Percentiles rank a stretch among this genome's conserved stretches.
Evolutionary conservation across 2,888 invertebrate genomes (phyloP).

Genomic region (Orthosia gracilis): DNA sequence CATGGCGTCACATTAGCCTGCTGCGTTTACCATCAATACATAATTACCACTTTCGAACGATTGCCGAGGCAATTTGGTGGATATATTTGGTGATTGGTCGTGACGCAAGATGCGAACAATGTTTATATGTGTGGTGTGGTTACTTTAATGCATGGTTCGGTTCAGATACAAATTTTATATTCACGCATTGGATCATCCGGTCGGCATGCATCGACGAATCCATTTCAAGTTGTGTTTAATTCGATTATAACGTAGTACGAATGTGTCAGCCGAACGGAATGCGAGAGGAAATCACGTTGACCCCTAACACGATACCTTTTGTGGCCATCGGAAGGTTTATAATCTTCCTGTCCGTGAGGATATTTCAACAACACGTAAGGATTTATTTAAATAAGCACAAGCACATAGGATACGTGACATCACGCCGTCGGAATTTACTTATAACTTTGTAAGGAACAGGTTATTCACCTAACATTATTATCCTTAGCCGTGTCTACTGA

Average conservation of each 20-base stretch:
- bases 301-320: constrained; percentile 86
- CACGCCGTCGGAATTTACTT: constrained; percentile 70
- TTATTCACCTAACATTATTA: constrained; percentile 79
- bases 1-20: constrained; percentile 82
- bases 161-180: constrained; percentile 80
- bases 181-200: constrained; percentile 83
- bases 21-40: constrained; percentile 78
- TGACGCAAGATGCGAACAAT: constrained; percentile 81
- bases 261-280: constrained; percentile 87
- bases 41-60: constrained; percentile 81
- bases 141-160: constrained; percentile 75
- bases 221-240: constrained; percentile 85
- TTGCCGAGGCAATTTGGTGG: constrained; percentile 76
- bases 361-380: constrained; percentile 53
- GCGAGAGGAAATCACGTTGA: constrained; percentile 89
- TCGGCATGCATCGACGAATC: constrained; percentile 80
- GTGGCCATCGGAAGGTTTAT: constrained; percentile 80
- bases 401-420: constrained; percentile 73
- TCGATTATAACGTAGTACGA: constrained; percentile 81
- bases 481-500: constrained; percentile 80
- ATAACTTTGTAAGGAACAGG: constrained; percentile 71
- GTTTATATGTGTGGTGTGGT: constrained; percentile 74
- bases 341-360: constrained; percentile 78
- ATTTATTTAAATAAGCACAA: constrained; percentile 67
- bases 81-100: constrained; percentile 78